Percentiles rank a stretch among this genome's conserved stretches.
These are phyloP conservation scores for Chromoteleia sp. DNA, from an alignment of 2,888 invertebrate genomes.

Conservation along the genomic window DNA sequence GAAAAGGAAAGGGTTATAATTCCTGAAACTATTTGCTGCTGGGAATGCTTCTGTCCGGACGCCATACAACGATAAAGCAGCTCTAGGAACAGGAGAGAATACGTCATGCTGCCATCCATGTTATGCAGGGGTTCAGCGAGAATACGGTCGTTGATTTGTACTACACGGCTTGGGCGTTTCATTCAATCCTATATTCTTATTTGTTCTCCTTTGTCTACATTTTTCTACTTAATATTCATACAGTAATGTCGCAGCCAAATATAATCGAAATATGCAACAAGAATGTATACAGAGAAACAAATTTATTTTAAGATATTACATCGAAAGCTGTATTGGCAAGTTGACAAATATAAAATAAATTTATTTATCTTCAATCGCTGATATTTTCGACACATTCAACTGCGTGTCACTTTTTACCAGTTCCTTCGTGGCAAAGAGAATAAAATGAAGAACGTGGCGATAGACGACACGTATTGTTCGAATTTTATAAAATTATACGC, in stretches of 20 bases:
- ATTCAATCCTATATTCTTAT: slow-evolving; percentile 3
- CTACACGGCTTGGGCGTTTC: slow-evolving; percentile 16
- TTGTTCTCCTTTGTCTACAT: background rate
- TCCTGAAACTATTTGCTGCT: slow-evolving; percentile 30
- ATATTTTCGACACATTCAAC: background rate
- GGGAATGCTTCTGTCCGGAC: slow-evolving; percentile 15
- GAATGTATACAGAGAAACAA: too few relatives aligned
- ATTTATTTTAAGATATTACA: background rate
- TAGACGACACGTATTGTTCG: slow-evolving; percentile 69
- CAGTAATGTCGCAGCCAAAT: too few relatives aligned
- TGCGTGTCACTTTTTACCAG: background rate
- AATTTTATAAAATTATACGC: slow-evolving; percentile 80
- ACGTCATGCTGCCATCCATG: slow-evolving; percentile 31
- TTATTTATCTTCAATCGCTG: background rate
- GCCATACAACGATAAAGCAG: slow-evolving; percentile 27
- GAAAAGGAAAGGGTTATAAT: slow-evolving; percentile 24
- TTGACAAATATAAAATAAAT: slow-evolving; percentile 5
- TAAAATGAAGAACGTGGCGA: background rate
- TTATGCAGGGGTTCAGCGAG: slow-evolving; percentile 22
- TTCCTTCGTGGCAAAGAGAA: background rate
- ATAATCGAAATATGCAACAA: too few relatives aligned
- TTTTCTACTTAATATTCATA: too few relatives aligned
- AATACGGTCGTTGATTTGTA: slow-evolving; percentile 31
- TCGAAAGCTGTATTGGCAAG: background rate
- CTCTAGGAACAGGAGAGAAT: slow-evolving; percentile 18